phyloP scores from a whole-genome alignment of 2,797 vertebrate genomes.

The Myoxocephalus aenaeus region DNA sequence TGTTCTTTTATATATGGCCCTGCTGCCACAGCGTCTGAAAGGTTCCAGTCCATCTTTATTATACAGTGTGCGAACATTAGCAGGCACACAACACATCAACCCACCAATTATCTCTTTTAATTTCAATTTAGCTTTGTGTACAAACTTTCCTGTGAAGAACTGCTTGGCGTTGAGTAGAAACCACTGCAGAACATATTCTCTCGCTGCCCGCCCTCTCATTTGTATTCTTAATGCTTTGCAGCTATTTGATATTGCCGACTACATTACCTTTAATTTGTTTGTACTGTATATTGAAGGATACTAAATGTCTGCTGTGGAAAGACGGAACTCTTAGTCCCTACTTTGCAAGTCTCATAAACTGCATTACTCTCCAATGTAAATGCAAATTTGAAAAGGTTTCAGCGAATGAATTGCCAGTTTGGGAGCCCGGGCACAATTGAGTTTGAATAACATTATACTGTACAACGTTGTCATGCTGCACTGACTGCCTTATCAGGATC shows the following conservation, averaged over 20 bases:
- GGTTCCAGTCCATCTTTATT: not conserved
- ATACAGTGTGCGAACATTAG: not conserved
- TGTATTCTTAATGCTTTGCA: conserved; percentile 19
- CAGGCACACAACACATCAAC: conserved; percentile 4
- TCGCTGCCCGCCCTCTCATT: not conserved
- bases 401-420: conserved; percentile 29
- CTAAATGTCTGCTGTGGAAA: conserved; percentile 30
- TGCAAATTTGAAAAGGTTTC: conserved; percentile 34
- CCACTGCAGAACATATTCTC: not conserved
- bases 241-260: conserved; percentile 33
- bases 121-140: not conserved
- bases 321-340: conserved; percentile 11
- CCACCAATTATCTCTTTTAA: conserved; percentile 25
- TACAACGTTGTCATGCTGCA: not conserved
- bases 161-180: conserved; percentile 22
- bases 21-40: not conserved
- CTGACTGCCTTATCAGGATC: conserved; percentile 3
- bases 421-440: conserved; percentile 9
- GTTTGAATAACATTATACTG: conserved; percentile 28
- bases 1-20: not conserved
- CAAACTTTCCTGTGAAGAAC: not conserved
- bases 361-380: conserved; percentile 38
- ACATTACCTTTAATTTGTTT: conserved; percentile 47
- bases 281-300: conserved; percentile 33
- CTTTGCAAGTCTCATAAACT: conserved; percentile 18